Percentiles rank a stretch among this genome's conserved stretches.
Conservation (phyloP, 2,113 vertebrate genomes). For the Tretioscincus oriximinensis region DNA sequence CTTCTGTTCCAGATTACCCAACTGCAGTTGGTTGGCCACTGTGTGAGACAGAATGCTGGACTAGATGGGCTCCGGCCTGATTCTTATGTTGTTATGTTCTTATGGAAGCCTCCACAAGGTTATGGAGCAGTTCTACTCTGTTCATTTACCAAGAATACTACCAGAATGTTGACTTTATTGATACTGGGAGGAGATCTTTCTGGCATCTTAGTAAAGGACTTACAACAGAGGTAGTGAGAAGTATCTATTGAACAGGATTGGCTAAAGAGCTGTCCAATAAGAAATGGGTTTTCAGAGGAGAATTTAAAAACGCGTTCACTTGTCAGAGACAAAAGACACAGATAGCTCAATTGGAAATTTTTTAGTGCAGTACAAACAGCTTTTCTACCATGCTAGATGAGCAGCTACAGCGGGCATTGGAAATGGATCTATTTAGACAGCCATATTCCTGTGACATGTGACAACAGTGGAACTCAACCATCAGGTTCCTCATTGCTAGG, state of each 20-base stretch:
- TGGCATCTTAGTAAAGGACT: not conserved
- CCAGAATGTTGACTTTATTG: not conserved
- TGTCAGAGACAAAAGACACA: constrained; percentile 42
- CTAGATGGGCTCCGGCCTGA: no score
- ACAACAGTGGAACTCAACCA: not conserved
- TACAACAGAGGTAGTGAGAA: accelerated
- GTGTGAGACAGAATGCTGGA: no score
- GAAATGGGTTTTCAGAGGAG: constrained; percentile 53
- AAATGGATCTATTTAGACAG: not conserved
- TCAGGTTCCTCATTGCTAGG: not conserved
- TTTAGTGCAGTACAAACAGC: accelerated
- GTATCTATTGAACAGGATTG: not conserved
- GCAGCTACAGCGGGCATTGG: accelerated
- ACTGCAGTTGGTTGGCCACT: no score
- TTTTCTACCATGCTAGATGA: constrained; percentile 24
- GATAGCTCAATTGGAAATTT: constrained; percentile 44
- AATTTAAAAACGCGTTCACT: constrained; percentile 45
- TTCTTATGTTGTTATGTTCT: no score
- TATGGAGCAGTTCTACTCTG: not conserved
- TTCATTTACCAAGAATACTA: constrained; percentile 21
- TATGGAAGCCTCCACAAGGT: not conserved
- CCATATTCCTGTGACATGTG: not conserved
- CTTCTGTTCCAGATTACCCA: no score
- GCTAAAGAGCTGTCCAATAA: constrained; percentile 38
- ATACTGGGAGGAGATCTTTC: constrained; percentile 13